phyloP scores from a whole-genome alignment of 2,113 vertebrate species.

The Muntiacus reevesi region DNA sequence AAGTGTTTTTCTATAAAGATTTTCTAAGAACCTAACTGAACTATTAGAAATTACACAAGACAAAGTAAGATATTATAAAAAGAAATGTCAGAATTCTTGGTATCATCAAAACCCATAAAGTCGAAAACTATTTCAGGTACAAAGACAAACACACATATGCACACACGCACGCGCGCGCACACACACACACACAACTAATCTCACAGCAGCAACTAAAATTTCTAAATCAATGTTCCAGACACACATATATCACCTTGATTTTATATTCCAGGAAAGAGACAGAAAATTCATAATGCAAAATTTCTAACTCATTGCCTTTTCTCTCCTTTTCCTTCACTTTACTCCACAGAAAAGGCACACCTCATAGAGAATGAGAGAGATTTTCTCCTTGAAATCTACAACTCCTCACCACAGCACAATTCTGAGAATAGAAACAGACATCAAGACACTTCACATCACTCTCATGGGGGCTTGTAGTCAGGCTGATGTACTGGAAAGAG shows the following conservation, averaged over 20 bases:
- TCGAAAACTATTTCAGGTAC: background rate
- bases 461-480: background rate
- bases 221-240: background rate
- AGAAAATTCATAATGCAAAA: background rate
- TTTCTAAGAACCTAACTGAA: background rate
- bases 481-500: background rate
- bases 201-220: background rate
- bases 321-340: background rate
- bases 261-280: background rate
- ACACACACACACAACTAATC: background rate
- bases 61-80: background rate
- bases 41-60: background rate
- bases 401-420: background rate
- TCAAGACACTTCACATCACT: background rate
- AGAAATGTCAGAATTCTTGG: background rate
- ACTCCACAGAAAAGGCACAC: background rate
- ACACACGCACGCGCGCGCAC: fast-evolving
- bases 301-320: background rate
- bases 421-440: background rate
- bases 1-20: background rate
- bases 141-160: background rate
- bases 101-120: background rate
- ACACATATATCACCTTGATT: background rate
- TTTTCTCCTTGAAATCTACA: background rate
- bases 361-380: background rate